Percentiles rank a stretch among this genome's conserved stretches.
Evolutionary conservation across 2,888 invertebrate species (phyloP).

Genomic region (Lydus trimaculatus): DNA sequence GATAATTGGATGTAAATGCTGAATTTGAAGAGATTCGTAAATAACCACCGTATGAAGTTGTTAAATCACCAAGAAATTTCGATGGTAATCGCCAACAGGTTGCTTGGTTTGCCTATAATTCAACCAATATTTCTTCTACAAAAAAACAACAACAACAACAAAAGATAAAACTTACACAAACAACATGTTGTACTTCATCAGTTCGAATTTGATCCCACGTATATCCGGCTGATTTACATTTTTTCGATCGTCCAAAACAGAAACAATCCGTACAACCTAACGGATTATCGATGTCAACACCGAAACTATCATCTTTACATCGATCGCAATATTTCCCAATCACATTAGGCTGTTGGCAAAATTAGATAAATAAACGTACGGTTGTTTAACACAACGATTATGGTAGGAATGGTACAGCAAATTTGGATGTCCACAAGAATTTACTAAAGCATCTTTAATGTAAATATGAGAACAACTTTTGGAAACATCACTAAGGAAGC

Average conservation of each 20-base stretch:
- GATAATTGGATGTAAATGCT: constrained; percentile 67
- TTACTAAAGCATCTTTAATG: too few relatives aligned
- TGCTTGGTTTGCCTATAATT: constrained; percentile 58
- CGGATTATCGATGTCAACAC: constrained; percentile 77
- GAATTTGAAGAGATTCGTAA: constrained; percentile 70
- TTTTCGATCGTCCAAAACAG: constrained; percentile 88
- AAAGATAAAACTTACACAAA: constrained; percentile 55
- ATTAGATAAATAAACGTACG: neutral
- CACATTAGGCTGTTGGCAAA: constrained; percentile 72
- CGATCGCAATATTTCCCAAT: constrained; percentile 83
- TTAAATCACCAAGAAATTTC: constrained; percentile 84
- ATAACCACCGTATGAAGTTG: constrained; percentile 90
- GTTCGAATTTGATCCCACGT: constrained; percentile 83
- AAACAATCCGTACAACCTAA: constrained; percentile 95
- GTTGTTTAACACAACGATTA: too few relatives aligned
- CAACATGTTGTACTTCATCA: constrained; percentile 45
- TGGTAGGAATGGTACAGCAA: too few relatives aligned
- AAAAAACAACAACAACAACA: constrained; percentile 13
- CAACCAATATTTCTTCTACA: neutral
- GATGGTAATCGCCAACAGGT: constrained; percentile 85
- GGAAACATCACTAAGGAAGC: too few relatives aligned
- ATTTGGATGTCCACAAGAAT: too few relatives aligned
- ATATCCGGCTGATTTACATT: constrained; percentile 81
- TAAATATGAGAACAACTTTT: too few relatives aligned
- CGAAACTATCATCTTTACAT: constrained; percentile 88